These are phyloP conservation scores for Mesoclemmys tuberculata DNA, from an alignment of 2,113 vertebrate genomes.

Conservation along the genomic window DNA sequence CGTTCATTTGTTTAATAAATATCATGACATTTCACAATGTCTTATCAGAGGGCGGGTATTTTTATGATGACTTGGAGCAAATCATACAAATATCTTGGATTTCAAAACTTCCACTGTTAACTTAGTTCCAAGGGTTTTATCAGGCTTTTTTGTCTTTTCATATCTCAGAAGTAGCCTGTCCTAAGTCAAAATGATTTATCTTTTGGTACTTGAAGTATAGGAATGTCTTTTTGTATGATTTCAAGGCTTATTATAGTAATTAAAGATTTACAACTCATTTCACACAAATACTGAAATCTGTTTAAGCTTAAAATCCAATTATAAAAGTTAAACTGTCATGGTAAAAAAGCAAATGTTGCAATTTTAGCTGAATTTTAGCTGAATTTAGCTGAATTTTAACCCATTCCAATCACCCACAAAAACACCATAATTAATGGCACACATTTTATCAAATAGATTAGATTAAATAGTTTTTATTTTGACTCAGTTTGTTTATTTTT, in stretches of 20 bases:
- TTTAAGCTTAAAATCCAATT: background rate
- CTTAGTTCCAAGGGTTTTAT: background rate
- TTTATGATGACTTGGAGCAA: background rate
- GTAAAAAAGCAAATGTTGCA: background rate
- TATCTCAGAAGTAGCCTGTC: background rate
- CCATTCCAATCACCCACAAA: background rate
- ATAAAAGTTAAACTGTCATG: background rate
- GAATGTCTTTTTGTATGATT: background rate
- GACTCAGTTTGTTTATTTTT: background rate
- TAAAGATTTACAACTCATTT: background rate
- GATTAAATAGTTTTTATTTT: background rate
- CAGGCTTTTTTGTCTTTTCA: background rate
- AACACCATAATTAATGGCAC: background rate
- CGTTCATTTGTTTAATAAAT: background rate
- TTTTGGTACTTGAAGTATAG: background rate
- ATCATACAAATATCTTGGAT: background rate
- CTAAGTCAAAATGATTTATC: background rate
- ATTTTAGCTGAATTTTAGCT: constrained; percentile 15
- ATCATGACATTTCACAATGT: background rate
- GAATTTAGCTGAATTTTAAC: background rate
- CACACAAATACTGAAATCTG: background rate
- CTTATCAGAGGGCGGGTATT: background rate
- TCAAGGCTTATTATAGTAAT: background rate
- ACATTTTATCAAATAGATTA: background rate
- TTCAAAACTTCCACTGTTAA: background rate